Evolutionary conservation across 2,888 invertebrate genomes (phyloP).

Genomic region (Geotrupes spiniger): DNA sequence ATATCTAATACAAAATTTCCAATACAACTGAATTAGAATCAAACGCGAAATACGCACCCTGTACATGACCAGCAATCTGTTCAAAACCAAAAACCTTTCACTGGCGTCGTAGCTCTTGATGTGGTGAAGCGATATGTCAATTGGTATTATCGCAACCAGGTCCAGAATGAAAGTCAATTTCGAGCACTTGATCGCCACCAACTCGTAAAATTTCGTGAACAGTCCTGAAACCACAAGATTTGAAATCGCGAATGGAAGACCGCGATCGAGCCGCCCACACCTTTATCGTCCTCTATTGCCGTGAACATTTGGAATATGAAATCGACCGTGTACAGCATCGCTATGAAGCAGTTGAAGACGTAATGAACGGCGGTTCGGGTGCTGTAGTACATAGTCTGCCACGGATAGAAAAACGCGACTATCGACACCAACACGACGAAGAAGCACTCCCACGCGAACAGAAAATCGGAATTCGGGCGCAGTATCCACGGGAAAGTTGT

Average conservation of each 20-base stretch:
- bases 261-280: too few species aligned
- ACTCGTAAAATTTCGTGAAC: constrained; percentile 23
- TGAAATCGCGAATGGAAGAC: too few species aligned
- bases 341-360: constrained; percentile 15
- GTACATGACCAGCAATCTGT: constrained; percentile 25
- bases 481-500: constrained; percentile 32
- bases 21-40: too few species aligned
- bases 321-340: constrained; percentile 26
- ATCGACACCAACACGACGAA: constrained; percentile 18
- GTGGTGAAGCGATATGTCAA: constrained; percentile 10
- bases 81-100: constrained; percentile 16
- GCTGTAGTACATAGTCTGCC: constrained; percentile 17
- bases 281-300: constrained; percentile 30
- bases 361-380: neutral
- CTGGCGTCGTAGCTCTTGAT: neutral
- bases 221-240: constrained; percentile 23
- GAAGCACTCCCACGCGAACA: constrained; percentile 28
- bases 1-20: too few species aligned
- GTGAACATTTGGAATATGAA: constrained; percentile 30
- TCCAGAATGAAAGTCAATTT: constrained; percentile 26
- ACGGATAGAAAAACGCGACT: constrained; percentile 27
- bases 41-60: constrained; percentile 25
- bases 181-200: constrained; percentile 23
- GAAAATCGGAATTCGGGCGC: constrained; percentile 26
- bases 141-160: constrained; percentile 23